Evolutionary conservation across 2,888 invertebrate genomes (phyloP).

Genomic region (Leptodirus hochenwartii): DNA sequence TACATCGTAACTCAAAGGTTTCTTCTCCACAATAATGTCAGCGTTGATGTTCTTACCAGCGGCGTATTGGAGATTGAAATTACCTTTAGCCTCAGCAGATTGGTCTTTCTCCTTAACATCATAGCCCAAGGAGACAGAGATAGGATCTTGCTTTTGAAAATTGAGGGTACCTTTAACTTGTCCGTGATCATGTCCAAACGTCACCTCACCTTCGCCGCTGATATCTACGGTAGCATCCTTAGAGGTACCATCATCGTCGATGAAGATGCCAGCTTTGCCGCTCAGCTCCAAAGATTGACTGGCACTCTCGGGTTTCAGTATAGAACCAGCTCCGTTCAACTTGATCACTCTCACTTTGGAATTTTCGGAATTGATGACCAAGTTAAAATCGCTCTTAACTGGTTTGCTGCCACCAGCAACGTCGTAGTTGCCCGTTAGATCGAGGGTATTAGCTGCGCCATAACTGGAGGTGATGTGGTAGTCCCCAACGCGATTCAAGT

Average conservation of each 20-base stretch:
- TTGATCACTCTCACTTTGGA: constrained; percentile 39
- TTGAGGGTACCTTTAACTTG: constrained; percentile 20
- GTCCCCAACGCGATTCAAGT: constrained; percentile 4
- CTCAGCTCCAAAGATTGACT: constrained; percentile 15
- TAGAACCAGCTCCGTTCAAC: constrained; percentile 24
- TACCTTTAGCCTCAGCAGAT: constrained; percentile 16
- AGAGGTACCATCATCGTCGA: constrained; percentile 16
- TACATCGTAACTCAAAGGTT: constrained; percentile 27
- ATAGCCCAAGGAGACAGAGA: constrained; percentile 24
- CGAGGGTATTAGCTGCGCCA: constrained; percentile 5
- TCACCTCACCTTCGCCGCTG: constrained; percentile 9
- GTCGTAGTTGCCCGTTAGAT: constrained; percentile 24
- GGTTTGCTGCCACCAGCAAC: constrained; percentile 24
- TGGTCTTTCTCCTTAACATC: constrained; percentile 15
- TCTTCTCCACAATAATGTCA: constrained; percentile 21
- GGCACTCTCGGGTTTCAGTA: constrained; percentile 19
- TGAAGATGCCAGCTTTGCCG: constrained; percentile 16
- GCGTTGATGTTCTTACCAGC: constrained; percentile 26
- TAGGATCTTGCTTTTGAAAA: constrained; percentile 26
- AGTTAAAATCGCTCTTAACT: constrained; percentile 27
- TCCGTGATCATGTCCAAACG: constrained; percentile 8
- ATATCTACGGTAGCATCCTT: constrained; percentile 41
- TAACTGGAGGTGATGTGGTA: constrained; percentile 4
- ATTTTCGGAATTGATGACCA: constrained; percentile 34
- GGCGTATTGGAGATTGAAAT: constrained; percentile 19